Conservation (phyloP, 2,113 vertebrate species). For the Psilopogon haemacephalus region DNA sequence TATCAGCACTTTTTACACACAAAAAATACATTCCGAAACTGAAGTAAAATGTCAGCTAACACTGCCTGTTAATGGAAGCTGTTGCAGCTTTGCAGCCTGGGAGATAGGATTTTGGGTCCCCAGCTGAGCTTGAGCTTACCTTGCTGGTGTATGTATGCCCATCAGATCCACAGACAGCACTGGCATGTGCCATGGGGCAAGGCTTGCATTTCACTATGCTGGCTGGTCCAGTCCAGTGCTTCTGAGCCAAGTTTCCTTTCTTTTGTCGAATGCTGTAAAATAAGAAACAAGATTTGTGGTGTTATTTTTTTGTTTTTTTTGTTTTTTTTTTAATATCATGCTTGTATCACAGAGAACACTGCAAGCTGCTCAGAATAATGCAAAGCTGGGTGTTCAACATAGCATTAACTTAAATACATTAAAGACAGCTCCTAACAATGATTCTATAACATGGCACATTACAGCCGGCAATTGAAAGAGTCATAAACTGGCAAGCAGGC, state of each 20-base stretch:
- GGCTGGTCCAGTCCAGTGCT: slow-evolving; percentile 78
- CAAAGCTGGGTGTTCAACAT: neutral
- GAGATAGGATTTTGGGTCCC: neutral
- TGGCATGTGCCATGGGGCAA: slow-evolving; percentile 72
- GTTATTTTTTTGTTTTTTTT: neutral
- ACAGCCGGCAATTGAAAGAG: neutral
- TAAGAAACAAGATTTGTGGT: neutral
- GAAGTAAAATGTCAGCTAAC: rapidly evolving
- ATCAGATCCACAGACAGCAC: slow-evolving; percentile 82
- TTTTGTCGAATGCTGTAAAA: slow-evolving; percentile 74
- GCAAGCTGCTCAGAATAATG: neutral
- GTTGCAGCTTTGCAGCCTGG: no score
- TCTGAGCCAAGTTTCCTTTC: slow-evolving; percentile 78
- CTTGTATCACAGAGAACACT: neutral
- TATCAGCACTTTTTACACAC: neutral
- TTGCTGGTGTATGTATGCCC: slow-evolving; percentile 86
- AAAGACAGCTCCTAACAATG: neutral
- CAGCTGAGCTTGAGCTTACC: slow-evolving; percentile 67
- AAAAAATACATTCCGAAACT: neutral
- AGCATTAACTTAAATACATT: neutral
- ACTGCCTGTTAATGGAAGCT: rapidly evolving
- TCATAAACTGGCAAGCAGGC: neutral
- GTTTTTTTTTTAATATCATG: no score
- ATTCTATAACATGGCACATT: neutral
- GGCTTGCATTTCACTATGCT: slow-evolving; percentile 84